Evolutionary conservation across 2,113 vertebrate species (phyloP), one percentile per base, ranked within the genome.

Genomic region (Patagioenas fasciata): DNA sequence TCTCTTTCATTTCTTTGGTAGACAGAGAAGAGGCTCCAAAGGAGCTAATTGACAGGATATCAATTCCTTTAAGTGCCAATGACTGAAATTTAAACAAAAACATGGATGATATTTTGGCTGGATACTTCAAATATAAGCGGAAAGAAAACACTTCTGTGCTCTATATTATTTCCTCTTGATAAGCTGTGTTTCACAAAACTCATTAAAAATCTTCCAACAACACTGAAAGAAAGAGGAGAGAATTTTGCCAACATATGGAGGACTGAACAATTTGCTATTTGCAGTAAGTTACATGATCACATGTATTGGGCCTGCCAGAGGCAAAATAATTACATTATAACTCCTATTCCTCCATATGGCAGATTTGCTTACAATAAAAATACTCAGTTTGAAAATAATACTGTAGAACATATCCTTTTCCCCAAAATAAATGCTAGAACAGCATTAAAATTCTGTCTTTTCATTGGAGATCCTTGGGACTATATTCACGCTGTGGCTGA

Each of bases 21-120:
- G 97, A 96, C 18, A 98, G 96, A 10, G 98, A 98, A 16, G 99
- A 98, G 3, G 96, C 94, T 44, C 98, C 98, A 13, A 98, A 96
- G 53, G 98, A 98, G 50, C 60, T 92, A 53, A 97, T 19, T 53
- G 98, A 99, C 57, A 98, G 95, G 2, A 98, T 97, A 96, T 99
- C 99, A 10, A 98, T 97, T 24, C 96, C 94, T 94, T 98, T 98
- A 2, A 98, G 95, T 8, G 89, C 84, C 79, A 98, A 83, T 5
- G 93, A 97, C 99, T 99, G 97, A 44, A 93, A 93, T 78, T 4
- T 28, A 89, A 85, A 64, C 10, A 69, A 57, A 88, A 73, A 34
- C 16, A 65, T 9, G 32, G 16, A 2, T 44, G 5, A 25, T 36
- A 57, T 31, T 92, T 64, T 89, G 61, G 6, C 36, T 65, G n/a